Conservation (phyloP, 2,888 invertebrate genomes). For the Kuschelorhynchus macadamiae region DNA sequence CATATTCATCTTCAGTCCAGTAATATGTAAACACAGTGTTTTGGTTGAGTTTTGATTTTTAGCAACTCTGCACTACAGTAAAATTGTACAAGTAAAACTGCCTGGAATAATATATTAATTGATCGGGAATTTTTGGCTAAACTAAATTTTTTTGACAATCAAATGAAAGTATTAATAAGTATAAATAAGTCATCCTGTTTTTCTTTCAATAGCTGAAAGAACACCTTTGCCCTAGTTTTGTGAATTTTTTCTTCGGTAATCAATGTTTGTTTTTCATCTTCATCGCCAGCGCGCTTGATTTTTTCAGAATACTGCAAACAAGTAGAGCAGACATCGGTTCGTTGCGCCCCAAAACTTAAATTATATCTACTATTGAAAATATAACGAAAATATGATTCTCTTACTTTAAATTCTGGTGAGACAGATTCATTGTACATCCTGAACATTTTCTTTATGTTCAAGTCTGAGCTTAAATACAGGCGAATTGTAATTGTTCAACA, state of each 20-base stretch:
- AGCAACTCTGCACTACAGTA: too few relatives aligned
- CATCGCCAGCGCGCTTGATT: not conserved
- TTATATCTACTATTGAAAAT: conserved; percentile 1
- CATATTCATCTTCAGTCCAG: too few relatives aligned
- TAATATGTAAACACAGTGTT: too few relatives aligned
- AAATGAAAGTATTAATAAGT: not conserved
- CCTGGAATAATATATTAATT: too few relatives aligned
- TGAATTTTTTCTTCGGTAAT: not conserved
- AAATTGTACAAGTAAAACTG: too few relatives aligned
- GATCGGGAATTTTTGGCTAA: too few relatives aligned
- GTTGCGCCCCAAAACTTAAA: not conserved
- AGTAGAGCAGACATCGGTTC: not conserved
- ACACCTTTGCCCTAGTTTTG: not conserved
- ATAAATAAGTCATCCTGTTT: conserved; percentile 2
- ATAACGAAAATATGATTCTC: not conserved
- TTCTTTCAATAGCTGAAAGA: not conserved
- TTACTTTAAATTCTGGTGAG: not conserved
- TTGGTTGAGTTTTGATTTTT: too few relatives aligned
- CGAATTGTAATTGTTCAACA: not conserved
- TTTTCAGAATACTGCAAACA: conserved; percentile 1
- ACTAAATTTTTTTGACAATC: not conserved
- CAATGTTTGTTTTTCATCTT: not conserved
- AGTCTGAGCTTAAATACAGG: not conserved
- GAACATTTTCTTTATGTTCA: not conserved
- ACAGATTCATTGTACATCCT: conserved; percentile 1